Evolutionary conservation across 2,888 invertebrate species (phyloP).

Genomic region (Sylvicola cinctus): DNA sequence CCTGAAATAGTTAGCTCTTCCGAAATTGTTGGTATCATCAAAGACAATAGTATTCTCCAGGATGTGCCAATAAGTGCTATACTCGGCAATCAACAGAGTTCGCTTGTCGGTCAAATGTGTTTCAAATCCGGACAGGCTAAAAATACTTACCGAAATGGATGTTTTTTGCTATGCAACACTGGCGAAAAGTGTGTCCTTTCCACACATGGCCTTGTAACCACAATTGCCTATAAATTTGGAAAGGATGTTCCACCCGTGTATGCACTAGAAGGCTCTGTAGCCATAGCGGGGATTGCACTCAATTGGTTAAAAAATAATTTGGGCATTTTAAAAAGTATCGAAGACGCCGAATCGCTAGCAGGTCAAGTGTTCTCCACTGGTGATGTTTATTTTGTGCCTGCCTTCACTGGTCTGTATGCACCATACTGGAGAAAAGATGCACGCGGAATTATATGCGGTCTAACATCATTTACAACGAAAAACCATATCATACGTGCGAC

Average conservation of each 20-base stretch:
- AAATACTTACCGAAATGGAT: constrained; percentile 87
- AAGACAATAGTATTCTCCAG: constrained; percentile 39
- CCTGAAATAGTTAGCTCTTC: constrained; percentile 73
- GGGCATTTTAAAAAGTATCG: constrained; percentile 56
- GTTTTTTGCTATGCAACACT: constrained; percentile 89
- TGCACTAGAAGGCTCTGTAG: constrained; percentile 93
- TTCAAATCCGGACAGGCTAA: constrained; percentile 76
- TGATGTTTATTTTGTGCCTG: constrained; percentile 96
- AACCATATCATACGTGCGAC: constrained; percentile 87
- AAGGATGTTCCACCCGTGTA: constrained; percentile 59
- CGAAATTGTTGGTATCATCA: constrained; percentile 65
- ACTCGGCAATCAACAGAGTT: constrained; percentile 91
- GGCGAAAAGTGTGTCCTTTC: constrained; percentile 71
- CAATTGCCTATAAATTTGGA: constrained; percentile 81
- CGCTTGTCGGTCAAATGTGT: constrained; percentile 80
- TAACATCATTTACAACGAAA: constrained; percentile 82
- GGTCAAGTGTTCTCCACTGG: constrained; percentile 67
- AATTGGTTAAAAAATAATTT: constrained; percentile 88
- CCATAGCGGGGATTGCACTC: constrained; percentile 78
- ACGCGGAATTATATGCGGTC: constrained; percentile 82
- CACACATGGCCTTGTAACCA: constrained; percentile 70
- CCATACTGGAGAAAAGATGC: constrained; percentile 98
- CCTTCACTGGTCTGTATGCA: constrained; percentile 90
- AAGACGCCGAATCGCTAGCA: constrained; percentile 51
- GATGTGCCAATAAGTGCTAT: constrained; percentile 33